Conservation (phyloP, 1,140 invertebrate genomes). For the Hypsibius dujardini region DNA sequence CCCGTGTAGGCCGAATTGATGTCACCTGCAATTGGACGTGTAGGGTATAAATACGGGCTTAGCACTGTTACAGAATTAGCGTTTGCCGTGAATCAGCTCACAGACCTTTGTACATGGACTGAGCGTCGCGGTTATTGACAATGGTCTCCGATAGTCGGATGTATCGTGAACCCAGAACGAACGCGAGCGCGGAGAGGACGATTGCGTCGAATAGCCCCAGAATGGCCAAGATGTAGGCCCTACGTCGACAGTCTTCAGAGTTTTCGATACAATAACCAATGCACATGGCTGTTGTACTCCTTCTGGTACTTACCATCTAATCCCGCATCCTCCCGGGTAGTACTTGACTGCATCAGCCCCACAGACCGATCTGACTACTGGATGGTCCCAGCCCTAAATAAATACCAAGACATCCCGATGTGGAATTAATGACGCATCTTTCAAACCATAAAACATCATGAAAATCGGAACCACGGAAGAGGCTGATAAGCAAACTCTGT, state of each 20-base stretch:
- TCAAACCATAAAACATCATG: no score
- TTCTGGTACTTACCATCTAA: slow-evolving; percentile 30
- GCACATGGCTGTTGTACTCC: no score
- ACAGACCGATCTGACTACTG: slow-evolving; percentile 62
- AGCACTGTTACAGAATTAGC: not conserved
- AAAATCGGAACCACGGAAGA: no score
- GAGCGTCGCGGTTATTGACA: slow-evolving; percentile 24
- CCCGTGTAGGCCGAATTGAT: slow-evolving; percentile 14
- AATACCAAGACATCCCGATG: no score
- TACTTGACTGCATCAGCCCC: slow-evolving; percentile 57
- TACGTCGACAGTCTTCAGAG: slow-evolving; percentile 37
- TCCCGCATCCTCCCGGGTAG: slow-evolving; percentile 56
- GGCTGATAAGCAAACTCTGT: no score
- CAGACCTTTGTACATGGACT: slow-evolving; percentile 40
- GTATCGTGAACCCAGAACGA: slow-evolving; percentile 74
- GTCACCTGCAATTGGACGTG: slow-evolving; percentile 11
- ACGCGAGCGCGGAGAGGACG: slow-evolving; percentile 70
- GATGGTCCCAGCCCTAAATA: slow-evolving; percentile 57
- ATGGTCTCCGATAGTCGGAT: slow-evolving; percentile 61
- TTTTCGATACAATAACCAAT: no score
- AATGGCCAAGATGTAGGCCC: slow-evolving; percentile 82
- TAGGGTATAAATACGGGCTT: not conserved
- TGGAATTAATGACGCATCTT: no score
- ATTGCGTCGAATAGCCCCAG: slow-evolving; percentile 76
- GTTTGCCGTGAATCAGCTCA: slow-evolving; percentile 22